Percentiles rank a stretch among this genome's conserved stretches.
These are phyloP conservation scores for Carabus problematicus DNA, from an alignment of 2,888 invertebrate species.

Conservation along the genomic window DNA sequence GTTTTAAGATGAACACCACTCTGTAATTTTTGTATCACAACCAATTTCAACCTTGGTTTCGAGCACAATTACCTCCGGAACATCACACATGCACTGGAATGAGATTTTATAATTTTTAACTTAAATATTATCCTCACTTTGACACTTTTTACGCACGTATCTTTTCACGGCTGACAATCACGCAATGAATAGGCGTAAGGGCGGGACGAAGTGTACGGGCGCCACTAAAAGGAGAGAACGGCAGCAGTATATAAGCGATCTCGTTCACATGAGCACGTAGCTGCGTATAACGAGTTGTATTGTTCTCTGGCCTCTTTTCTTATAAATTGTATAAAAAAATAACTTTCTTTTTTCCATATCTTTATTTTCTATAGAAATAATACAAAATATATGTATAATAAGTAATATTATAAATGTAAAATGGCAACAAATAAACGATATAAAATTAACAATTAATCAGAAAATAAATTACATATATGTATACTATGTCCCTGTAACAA, in stretches of 20 bases:
- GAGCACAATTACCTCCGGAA: slow-evolving; percentile 10
- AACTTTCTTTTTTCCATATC: no score
- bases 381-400: slow-evolving; percentile 14
- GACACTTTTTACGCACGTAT: slow-evolving; percentile 42
- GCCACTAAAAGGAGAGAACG: slow-evolving; percentile 51
- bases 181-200: slow-evolving; percentile 43
- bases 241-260: slow-evolving; percentile 55
- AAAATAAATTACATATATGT: neutral
- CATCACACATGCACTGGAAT: slow-evolving; percentile 20
- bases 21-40: slow-evolving; percentile 22
- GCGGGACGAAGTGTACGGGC: slow-evolving; percentile 43
- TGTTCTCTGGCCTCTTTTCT: no score
- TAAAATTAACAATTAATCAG: neutral
- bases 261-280: slow-evolving; percentile 61
- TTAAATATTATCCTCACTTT: slow-evolving; percentile 32
- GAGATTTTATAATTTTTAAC: slow-evolving; percentile 22
- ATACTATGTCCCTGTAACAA: slow-evolving; percentile 71
- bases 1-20: slow-evolving; percentile 41
- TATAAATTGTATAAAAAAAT: no score
- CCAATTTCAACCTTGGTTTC: neutral
- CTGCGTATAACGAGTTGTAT: slow-evolving; percentile 55
- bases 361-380: slow-evolving; percentile 16
- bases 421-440: slow-evolving; percentile 37
- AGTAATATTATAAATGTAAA: slow-evolving; percentile 34
- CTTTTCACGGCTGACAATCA: slow-evolving; percentile 42